phyloP scores from a whole-genome alignment of 2,888 invertebrate genomes.

The Rhamphomyia laevipes region DNA sequence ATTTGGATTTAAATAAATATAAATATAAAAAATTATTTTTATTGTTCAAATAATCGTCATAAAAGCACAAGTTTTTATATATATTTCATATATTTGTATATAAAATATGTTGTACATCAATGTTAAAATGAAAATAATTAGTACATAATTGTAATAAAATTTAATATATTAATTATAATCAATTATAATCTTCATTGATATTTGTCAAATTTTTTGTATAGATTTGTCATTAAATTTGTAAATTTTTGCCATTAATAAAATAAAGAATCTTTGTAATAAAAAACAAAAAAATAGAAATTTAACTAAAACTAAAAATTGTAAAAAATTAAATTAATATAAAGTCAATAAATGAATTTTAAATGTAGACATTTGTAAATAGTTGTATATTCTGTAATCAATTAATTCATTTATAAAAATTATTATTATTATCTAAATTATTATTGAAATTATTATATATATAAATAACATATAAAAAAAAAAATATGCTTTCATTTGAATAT shows the following conservation, averaged over 20 bases:
- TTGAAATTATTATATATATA: slow-evolving; percentile 11
- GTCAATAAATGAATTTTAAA: no score
- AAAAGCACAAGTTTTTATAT: no score
- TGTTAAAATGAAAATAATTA: no score
- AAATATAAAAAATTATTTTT: no score
- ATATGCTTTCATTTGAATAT: slow-evolving; percentile 34
- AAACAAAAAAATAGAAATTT: slow-evolving; percentile 5
- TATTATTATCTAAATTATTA: slow-evolving; percentile 1
- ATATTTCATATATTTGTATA: no score
- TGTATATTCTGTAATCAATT: slow-evolving; percentile 15
- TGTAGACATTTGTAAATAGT: slow-evolving; percentile 15
- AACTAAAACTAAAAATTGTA: slow-evolving; percentile 13
- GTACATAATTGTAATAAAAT: no score
- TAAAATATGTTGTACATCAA: no score
- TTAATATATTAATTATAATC: no score
- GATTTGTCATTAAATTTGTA: slow-evolving; percentile 5
- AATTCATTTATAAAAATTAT: not conserved
- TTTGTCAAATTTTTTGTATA: no score
- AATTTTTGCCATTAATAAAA: not conserved
- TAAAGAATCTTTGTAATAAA: not conserved
- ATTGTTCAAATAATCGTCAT: no score
- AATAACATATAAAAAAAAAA: slow-evolving; percentile 8
- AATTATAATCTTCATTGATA: no score
- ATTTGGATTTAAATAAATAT: no score
- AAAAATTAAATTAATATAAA: slow-evolving; percentile 3